Percentiles rank a stretch among this genome's conserved stretches.
These are phyloP conservation scores for Microtus richardsoni DNA, from an alignment of 2,113 vertebrate genomes.

Conservation along the genomic window DNA sequence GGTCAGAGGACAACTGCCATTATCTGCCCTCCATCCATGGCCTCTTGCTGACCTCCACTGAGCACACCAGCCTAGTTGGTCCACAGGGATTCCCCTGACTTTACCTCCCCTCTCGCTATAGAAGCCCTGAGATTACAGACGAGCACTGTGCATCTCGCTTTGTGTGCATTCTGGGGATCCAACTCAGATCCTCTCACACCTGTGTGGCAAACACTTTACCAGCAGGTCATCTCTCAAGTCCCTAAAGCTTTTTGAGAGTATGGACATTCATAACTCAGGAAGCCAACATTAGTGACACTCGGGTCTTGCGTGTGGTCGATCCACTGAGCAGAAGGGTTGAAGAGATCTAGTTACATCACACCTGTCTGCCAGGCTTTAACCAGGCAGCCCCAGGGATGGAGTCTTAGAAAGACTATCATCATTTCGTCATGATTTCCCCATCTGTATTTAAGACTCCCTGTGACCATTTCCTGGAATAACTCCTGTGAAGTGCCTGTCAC, in stretches of 20 bases:
- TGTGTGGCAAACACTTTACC: neutral
- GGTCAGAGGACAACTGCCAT: neutral
- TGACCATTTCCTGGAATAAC: neutral
- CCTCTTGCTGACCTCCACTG: neutral
- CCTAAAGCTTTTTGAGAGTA: neutral
- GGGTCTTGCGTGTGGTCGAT: too few relatives aligned
- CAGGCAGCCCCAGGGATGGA: neutral
- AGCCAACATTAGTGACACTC: neutral
- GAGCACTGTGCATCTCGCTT: neutral
- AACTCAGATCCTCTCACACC: neutral
- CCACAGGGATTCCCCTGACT: neutral
- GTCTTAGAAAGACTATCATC: neutral
- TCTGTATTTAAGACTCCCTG: neutral
- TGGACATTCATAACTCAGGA: neutral
- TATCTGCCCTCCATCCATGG: neutral
- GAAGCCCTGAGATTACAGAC: too few relatives aligned
- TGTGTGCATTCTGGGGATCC: neutral
- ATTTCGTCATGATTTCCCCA: neutral
- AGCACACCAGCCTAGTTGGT: neutral
- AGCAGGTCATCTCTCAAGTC: neutral
- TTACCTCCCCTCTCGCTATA: neutral
- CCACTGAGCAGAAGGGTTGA: neutral
- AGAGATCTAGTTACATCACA: neutral
- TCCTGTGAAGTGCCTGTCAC: neutral
- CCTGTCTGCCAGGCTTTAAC: neutral